Base-by-base conservation (phyloP, 1,140 invertebrate genomes). In the Halotydeus destructor region DNA sequence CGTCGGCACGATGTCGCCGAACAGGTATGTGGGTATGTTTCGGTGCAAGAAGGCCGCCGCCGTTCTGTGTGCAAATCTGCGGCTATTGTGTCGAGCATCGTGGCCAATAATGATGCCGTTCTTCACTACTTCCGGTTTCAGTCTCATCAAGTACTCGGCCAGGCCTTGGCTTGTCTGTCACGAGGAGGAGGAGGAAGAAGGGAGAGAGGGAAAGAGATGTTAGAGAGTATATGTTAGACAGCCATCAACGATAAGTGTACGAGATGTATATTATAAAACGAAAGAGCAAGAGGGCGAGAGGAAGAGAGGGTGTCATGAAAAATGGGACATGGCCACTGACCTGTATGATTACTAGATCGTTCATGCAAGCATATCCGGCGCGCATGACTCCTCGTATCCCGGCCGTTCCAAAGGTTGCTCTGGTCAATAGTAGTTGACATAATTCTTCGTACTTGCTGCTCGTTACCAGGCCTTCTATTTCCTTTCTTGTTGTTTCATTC, bases 311-410 rank as follows among this genome's bases (percentile, higher is more conserved):
- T n/a, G n/a, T n/a, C n/a, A n/a, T n/a, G n/a, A n/a, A n/a, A n/a
- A n/a, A n/a, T n/a, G n/a, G n/a, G n/a, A n/a, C n/a, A n/a, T n/a
- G n/a, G n/a, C n/a, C n/a, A n/a, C n/a, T n/a, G n/a, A n/a, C n/a
- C n/a, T n/a, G 94, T 35, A 98, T 71, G 23, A 99, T 77, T 0
- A 96, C 89, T 22, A 99, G 66, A 62, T 99, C 89, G 64, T 99
- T 99, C 78, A 99, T 89, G 41, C 76, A 75, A 50, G 69, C 71
- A 55, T 79, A 94, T 0, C 93, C 94, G 28, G 84, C 74, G 14
- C 74, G 79, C 89, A 98, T 97, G 46, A 65, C 63, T 0, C 81
- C 82, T 44, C 94, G 67, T 21, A 49, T 47, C 18, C 47, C 47
- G n/a, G 47, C 47, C 5, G 47, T 49, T 12, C 47, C 47, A 35